phyloP scores from a whole-genome alignment of 2,797 vertebrate genomes.

The Periparus ater region DNA sequence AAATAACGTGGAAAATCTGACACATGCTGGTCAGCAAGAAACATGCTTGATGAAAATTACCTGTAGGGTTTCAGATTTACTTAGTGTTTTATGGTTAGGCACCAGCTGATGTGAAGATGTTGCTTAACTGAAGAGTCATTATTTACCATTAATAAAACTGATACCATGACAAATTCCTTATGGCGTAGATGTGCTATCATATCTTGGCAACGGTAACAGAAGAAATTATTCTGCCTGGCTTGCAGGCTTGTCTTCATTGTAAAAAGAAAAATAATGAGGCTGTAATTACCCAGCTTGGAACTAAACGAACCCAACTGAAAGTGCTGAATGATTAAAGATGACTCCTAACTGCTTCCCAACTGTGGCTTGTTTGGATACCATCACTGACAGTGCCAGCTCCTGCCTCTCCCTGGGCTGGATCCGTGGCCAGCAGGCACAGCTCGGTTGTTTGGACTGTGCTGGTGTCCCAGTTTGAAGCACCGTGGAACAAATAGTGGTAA shows the following conservation, averaged over 20 bases:
- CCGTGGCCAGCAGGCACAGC: background rate
- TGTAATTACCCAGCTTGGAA: conserved; percentile 57
- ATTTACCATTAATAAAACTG: conserved; percentile 53
- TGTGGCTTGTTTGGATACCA: background rate
- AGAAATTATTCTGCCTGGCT: conserved; percentile 58
- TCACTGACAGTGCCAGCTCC: background rate
- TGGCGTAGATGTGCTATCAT: conserved; percentile 27
- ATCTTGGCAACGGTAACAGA: conserved; percentile 39
- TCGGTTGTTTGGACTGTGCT: background rate
- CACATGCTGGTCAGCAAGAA: background rate
- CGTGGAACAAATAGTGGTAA: background rate
- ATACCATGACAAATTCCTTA: conserved; percentile 42
- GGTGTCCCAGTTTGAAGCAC: background rate
- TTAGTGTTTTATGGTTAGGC: background rate
- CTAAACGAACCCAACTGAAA: conserved; percentile 46
- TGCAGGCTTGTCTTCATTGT: conserved; percentile 52
- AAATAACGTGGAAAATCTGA: background rate
- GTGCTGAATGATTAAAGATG: conserved; percentile 37
- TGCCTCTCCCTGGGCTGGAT: background rate
- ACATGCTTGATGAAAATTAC: background rate
- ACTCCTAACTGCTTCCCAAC: conserved; percentile 24
- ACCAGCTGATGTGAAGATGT: conserved; percentile 11
- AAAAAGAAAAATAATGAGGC: conserved; percentile 48
- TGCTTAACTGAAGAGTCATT: conserved; percentile 36
- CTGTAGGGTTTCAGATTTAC: background rate